Evolutionary conservation across 2,797 vertebrate species (phyloP), one percentile per base, ranked within the genome.

Genomic region (Gila robusta): DNA sequence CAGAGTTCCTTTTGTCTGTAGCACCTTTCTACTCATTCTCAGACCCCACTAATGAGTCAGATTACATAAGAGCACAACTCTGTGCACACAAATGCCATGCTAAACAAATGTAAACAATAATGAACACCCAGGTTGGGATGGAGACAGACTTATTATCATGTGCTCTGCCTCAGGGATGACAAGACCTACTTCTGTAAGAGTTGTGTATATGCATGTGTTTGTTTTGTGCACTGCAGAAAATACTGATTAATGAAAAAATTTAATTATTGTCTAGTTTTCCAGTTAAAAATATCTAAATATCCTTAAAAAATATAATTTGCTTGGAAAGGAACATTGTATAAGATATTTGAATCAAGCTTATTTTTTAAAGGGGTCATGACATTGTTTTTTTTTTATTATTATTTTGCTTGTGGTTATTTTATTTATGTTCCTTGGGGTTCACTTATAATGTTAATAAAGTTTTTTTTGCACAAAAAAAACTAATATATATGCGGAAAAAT

Each of bases 41-140:
- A 64, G 35, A 49, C 26, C 41, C 69, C 14, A 26, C 41, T 66
- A 74, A 81, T 86, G 70, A 86, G 78, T 35, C 59, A 17, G 44
- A 81, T 81, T 67, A 54, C 84, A 81, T 67, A 66, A 81, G 32
- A 66, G 52, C 39, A 79, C 66, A 59, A 71, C 49, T 56, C 8
- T 70, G 23, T 59, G 47, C 26, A 69, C 8, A 6, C 39, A 70
- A 79, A 85, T 23, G 49, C 21, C 67, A 64, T 52, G 54, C 41
- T 64, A 73, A 47, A 80, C 54, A 85, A 80, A 86, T 81, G 78
- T 86, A 86, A 74, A 86, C 78, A 81, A 71, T 39, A 80, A 73
- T 72, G 69, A 73, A 85, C 41, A 62, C 14, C 26, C 56, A 32
- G 78, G 37, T 14, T 32, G 23, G 32, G 70, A 81, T 3, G 11